Evolutionary conservation across 2,888 invertebrate species (phyloP).

Genomic region (Glaucopsyche alexis): DNA sequence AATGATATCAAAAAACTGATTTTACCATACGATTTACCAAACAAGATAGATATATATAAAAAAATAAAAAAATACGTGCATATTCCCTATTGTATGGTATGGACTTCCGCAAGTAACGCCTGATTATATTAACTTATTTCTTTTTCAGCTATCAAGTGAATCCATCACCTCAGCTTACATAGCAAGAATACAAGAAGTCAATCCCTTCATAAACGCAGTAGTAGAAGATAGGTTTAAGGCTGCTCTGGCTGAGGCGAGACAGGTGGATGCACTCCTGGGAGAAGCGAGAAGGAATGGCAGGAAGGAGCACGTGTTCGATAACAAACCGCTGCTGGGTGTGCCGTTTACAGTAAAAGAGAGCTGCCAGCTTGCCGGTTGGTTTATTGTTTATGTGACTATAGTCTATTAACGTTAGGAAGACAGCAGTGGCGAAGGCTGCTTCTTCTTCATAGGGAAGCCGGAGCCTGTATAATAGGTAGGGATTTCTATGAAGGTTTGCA

Average conservation of each 20-base stretch:
- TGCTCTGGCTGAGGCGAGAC: constrained; percentile 83
- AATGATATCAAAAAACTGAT: too few species aligned
- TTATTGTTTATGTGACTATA: too few species aligned
- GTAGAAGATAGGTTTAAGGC: constrained; percentile 82
- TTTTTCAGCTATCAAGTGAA: constrained; percentile 78
- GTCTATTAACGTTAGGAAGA: too few species aligned
- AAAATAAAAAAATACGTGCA: too few species aligned
- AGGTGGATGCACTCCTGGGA: constrained; percentile 70
- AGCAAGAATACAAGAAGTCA: constrained; percentile 82
- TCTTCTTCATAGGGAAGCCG: too few species aligned
- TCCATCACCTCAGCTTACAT: constrained; percentile 82
- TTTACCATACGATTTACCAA: too few species aligned
- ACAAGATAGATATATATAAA: too few species aligned
- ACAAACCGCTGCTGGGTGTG: constrained; percentile 87
- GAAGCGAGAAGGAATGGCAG: constrained; percentile 51
- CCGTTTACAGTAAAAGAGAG: constrained; percentile 92
- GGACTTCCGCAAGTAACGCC: too few species aligned
- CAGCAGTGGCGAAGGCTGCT: too few species aligned
- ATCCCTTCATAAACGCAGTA: constrained; percentile 84
- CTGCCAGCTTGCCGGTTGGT: constrained; percentile 85
- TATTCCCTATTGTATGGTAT: too few species aligned
- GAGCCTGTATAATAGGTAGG: too few species aligned
- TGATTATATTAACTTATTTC: not conserved
- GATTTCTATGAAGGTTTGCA: too few species aligned
- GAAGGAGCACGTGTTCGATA: constrained; percentile 62